These are phyloP conservation scores for Setophaga coronata DNA, from an alignment of 2,113 vertebrate species.

Conservation along the genomic window DNA sequence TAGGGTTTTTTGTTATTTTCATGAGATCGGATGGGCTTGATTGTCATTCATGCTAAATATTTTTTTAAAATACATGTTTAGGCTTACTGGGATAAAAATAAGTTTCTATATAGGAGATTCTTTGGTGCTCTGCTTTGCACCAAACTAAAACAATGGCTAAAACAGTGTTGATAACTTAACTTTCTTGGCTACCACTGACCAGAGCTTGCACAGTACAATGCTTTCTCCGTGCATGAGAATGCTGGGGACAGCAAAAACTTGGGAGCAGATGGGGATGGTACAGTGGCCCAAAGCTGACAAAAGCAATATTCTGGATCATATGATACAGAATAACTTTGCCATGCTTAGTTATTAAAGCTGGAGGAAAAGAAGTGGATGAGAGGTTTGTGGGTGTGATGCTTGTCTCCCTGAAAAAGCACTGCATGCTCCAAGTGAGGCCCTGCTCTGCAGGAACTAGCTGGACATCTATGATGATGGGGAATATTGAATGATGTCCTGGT, in stretches of 20 bases:
- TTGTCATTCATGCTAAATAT: neutral
- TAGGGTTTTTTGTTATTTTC: neutral
- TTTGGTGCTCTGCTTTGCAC: neutral
- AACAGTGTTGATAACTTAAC: neutral
- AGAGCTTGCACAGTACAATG: neutral
- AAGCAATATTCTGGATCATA: neutral
- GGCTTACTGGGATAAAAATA: neutral
- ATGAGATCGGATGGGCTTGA: neutral
- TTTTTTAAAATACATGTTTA: neutral
- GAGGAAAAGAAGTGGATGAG: neutral
- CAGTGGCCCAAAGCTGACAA: neutral
- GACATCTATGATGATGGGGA: neutral
- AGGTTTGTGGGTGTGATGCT: neutral
- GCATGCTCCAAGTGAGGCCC: neutral
- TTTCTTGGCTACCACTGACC: neutral
- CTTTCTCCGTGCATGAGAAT: neutral
- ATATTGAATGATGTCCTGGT: neutral
- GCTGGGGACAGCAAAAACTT: neutral
- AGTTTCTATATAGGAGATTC: neutral
- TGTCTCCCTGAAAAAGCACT: neutral
- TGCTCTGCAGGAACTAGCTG: neutral
- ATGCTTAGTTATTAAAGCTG: neutral
- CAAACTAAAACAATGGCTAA: neutral
- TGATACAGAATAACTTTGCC: neutral
- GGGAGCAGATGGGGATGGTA: neutral